phyloP scores from a whole-genome alignment of 2,113 vertebrate species.

The Jacana jacana region DNA sequence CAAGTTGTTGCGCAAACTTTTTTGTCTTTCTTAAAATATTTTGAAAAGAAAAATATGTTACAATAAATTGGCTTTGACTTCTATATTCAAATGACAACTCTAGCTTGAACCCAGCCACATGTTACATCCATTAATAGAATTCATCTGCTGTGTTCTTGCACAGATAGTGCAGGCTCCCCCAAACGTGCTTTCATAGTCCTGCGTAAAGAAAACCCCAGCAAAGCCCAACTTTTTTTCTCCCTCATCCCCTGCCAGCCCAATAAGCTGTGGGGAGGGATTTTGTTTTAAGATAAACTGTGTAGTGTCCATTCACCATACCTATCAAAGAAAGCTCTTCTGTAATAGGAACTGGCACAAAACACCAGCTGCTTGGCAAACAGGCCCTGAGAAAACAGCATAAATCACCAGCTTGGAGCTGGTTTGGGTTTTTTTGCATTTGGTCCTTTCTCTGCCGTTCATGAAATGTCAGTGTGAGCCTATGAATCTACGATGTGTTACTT shows the following conservation, averaged over 20 bases:
- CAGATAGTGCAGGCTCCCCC: slow-evolving; percentile 33
- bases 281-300: not conserved
- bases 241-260: not conserved
- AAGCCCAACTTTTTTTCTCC: slow-evolving; percentile 2
- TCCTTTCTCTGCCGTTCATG: slow-evolving; percentile 20
- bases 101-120: slow-evolving; percentile 42
- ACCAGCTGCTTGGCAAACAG: slow-evolving; percentile 37
- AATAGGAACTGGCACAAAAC: slow-evolving; percentile 39
- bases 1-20: slow-evolving; percentile 73
- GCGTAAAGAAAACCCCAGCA: not conserved
- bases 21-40: slow-evolving; percentile 74
- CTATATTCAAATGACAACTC: slow-evolving; percentile 51
- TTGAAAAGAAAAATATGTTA: slow-evolving; percentile 77
- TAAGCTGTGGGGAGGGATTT: not conserved
- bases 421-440: not conserved
- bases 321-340: slow-evolving; percentile 49
- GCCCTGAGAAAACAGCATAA: slow-evolving; percentile 27
- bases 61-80: slow-evolving; percentile 59
- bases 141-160: slow-evolving; percentile 43
- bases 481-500: slow-evolving; percentile 23
- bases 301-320: slow-evolving; percentile 9
- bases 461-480: slow-evolving; percentile 27
- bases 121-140: slow-evolving; percentile 56
- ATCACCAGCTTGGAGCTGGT: slow-evolving; percentile 23
- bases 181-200: not conserved